phyloP scores from a whole-genome alignment of 2,113 vertebrate species.

The Heloderma charlesbogerti region DNA sequence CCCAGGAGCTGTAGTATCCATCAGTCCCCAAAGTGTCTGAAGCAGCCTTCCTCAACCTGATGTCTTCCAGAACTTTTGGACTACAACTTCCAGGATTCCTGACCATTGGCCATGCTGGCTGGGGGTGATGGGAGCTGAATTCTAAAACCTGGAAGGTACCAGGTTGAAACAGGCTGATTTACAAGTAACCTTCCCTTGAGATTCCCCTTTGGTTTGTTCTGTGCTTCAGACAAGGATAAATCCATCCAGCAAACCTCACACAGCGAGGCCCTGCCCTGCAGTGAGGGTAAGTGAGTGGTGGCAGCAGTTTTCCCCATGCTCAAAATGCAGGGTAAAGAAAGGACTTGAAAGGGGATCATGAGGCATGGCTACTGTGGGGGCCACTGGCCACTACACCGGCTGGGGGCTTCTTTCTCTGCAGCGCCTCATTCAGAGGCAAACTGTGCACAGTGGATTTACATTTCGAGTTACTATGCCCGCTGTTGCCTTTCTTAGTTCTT shows the following conservation, averaged over 20 bases:
- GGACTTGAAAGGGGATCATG: not conserved
- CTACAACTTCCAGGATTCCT: too few species aligned
- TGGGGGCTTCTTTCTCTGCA: not conserved
- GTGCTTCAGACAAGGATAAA: not conserved
- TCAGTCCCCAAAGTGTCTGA: not conserved
- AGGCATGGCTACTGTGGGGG: not conserved
- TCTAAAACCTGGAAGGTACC: too few species aligned
- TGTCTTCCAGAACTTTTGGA: too few species aligned
- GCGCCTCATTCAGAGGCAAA: not conserved
- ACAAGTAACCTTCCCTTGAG: not conserved
- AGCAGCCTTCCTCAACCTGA: too few species aligned
- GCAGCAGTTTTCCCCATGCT: not conserved
- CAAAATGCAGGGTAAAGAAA: not conserved
- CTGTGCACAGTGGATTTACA: not conserved
- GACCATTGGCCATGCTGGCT: too few species aligned
- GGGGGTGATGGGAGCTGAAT: too few species aligned
- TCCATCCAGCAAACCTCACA: not conserved
- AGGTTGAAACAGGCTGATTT: not conserved
- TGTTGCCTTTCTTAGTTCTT: conserved; percentile 31
- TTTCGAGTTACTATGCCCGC: conserved; percentile 27
- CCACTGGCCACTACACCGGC: not conserved
- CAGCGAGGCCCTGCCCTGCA: not conserved
- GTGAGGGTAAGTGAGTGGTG: not conserved
- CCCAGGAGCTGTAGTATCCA: not conserved
- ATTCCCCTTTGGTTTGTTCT: not conserved